These are phyloP conservation scores for Cancer borealis DNA, from an alignment of 2,888 invertebrate genomes.

Conservation along the genomic window DNA sequence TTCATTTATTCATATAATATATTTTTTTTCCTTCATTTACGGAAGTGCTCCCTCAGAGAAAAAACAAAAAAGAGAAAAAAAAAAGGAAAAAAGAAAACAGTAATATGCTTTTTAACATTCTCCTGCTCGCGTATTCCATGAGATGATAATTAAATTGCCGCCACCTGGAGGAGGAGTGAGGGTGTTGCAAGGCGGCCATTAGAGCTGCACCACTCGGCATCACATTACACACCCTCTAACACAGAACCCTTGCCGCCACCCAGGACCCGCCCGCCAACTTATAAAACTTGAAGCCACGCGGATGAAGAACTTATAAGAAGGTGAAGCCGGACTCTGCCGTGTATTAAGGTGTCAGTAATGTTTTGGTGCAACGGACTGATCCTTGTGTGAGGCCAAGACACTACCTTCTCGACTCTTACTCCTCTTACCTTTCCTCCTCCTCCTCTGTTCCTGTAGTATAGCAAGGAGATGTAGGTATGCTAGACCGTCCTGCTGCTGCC, in stretches of 20 bases:
- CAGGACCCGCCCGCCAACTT: slow-evolving; percentile 55
- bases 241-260: background rate
- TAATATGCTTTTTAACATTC: slow-evolving; percentile 5
- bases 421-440: background rate
- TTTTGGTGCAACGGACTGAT: slow-evolving; percentile 55
- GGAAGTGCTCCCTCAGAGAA: slow-evolving; percentile 21
- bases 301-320: slow-evolving; percentile 71
- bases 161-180: background rate
- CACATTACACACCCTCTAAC: background rate
- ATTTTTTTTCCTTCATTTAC: background rate
- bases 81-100: background rate
- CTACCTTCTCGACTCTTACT: background rate
- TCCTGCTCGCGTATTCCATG: slow-evolving; percentile 42
- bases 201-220: background rate
- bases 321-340: slow-evolving; percentile 56
- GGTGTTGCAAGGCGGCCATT: slow-evolving; percentile 45
- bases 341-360: slow-evolving; percentile 72
- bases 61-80: background rate
- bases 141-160: slow-evolving; percentile 7
- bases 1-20: background rate
- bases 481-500: background rate
- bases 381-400: slow-evolving; percentile 12
- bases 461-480: background rate
- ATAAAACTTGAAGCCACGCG: slow-evolving; percentile 63
- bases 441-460: background rate